Percentiles rank a stretch among this genome's conserved stretches.
These are phyloP conservation scores for Thoracochromis brauschi DNA, from an alignment of 2,113 vertebrate species.

Conservation along the genomic window DNA sequence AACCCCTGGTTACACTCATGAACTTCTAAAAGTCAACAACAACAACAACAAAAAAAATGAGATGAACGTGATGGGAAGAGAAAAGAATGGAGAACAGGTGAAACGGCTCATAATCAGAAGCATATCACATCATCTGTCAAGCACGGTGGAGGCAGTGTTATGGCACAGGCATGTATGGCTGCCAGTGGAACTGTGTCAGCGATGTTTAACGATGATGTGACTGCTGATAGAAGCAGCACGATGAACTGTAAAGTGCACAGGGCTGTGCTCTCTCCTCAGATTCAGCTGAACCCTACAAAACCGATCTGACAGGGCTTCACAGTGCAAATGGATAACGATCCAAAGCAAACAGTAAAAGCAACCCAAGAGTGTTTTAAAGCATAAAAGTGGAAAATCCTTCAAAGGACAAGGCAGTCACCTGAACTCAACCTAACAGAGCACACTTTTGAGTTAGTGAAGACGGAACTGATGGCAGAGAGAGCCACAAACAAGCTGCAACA, in stretches of 20 bases:
- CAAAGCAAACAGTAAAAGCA: not conserved
- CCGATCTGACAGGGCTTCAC: not conserved
- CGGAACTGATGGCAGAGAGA: accelerated
- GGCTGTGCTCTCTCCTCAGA: not conserved
- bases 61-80: not conserved
- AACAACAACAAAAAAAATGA: not conserved
- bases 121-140: accelerated
- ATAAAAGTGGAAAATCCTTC: not conserved
- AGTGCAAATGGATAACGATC: not conserved
- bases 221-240: not conserved
- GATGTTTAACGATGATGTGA: not conserved
- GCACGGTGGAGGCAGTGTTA: not conserved
- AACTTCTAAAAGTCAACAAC: not conserved
- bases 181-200: not conserved
- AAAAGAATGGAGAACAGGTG: not conserved
- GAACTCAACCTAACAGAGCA: not conserved
- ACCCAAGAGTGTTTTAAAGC: not conserved
- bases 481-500: accelerated
- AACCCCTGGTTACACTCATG: not conserved
- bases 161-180: not conserved
- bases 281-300: not conserved
- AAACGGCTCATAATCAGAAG: not conserved
- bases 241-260: not conserved
- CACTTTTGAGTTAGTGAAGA: not conserved
- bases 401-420: not conserved